Conservation (phyloP, 1,140 invertebrate species). For the Drosophila subobscura region DNA sequence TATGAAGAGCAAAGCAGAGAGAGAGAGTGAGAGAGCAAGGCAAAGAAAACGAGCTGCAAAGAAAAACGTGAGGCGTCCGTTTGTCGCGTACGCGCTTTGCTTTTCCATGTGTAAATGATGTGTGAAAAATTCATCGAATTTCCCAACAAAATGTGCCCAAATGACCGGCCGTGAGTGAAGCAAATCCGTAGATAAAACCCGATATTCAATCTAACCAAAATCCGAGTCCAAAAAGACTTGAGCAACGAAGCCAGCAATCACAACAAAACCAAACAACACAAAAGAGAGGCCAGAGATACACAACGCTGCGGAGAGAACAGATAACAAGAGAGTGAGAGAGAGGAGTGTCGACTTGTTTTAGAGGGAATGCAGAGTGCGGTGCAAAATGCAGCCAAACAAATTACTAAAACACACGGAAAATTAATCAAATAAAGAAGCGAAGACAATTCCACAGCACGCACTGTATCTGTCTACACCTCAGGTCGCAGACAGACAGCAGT, state of each 20-base stretch:
- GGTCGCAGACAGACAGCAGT: conserved; percentile 27
- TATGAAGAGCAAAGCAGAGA: conserved; percentile 36
- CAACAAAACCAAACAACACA: conserved; percentile 74
- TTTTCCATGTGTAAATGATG: conserved; percentile 68
- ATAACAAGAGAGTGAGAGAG: conserved; percentile 33
- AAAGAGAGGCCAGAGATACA: conserved; percentile 42
- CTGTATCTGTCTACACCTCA: conserved; percentile 23
- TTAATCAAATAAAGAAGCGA: conserved; percentile 25
- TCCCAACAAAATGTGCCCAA: conserved; percentile 58
- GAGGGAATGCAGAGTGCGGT: conserved; percentile 38
- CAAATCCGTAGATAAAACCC: conserved; percentile 27
- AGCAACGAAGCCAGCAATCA: conserved; percentile 69
- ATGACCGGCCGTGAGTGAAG: conserved; percentile 17
- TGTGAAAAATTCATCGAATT: conserved; percentile 73
- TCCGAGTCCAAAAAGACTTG: conserved; percentile 30
- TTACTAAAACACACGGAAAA: conserved; percentile 23
- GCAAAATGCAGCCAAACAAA: conserved; percentile 52
- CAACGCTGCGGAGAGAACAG: conserved; percentile 20
- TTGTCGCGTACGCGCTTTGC: conserved; percentile 34
- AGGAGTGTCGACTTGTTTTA: conserved; percentile 22
- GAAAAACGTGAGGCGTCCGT: conserved; percentile 70
- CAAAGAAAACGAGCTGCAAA: conserved; percentile 30
- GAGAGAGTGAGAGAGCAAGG: conserved; percentile 35
- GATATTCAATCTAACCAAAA: conserved; percentile 33
- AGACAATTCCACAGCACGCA: conserved; percentile 25